Evolutionary conservation across 2,113 vertebrate genomes (phyloP), one percentile per base, ranked within the genome.

Genomic region (Calonectris borealis): DNA sequence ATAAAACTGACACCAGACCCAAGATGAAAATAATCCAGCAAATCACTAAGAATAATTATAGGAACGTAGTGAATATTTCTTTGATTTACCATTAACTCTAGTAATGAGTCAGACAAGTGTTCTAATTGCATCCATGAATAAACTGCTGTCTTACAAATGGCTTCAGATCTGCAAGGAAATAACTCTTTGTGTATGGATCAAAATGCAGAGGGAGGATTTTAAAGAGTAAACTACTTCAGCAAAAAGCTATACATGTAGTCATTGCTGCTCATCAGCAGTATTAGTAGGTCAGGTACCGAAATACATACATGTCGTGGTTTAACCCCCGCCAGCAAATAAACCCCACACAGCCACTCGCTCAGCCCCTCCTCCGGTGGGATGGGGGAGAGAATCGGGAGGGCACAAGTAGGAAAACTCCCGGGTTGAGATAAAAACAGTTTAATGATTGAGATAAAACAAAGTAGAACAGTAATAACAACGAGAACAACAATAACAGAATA

Each of bases 11-110:
- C 38, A 75, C 29, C 44, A 76, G 79, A 40, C 22, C 58, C 83
- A 52, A 34, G 68, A 64, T 16, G n/a, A 62, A 93, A 85, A 72
- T 76, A 69, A 80, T 86, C 44, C 58, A 46, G 44, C 71, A 88
- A 88, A 94, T 92, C 60, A 88, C 60, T 34, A 62, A 16, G 42
- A 89, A 81, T 85, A 91, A 82, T 82, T 91, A 82, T 51, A 88
- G 79, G 88, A 85, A 68, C 34, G 20, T 10, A 62, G 9, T 82
- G 85, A 88, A 73, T 83, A 78, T 95, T 94, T 83, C 49, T 91
- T 95, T 91, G 92, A 94, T 92, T 95, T 73, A 82, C 54, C 44
- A 73, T 89, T 86, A 92, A 69, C 65, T 83, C 85, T 17, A 83
- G 65, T 69, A 83, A 86, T n/a, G 81, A 94, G 70, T 60, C 55